phyloP scores from a whole-genome alignment of 1,140 invertebrate species.

The Linepithema humile region DNA sequence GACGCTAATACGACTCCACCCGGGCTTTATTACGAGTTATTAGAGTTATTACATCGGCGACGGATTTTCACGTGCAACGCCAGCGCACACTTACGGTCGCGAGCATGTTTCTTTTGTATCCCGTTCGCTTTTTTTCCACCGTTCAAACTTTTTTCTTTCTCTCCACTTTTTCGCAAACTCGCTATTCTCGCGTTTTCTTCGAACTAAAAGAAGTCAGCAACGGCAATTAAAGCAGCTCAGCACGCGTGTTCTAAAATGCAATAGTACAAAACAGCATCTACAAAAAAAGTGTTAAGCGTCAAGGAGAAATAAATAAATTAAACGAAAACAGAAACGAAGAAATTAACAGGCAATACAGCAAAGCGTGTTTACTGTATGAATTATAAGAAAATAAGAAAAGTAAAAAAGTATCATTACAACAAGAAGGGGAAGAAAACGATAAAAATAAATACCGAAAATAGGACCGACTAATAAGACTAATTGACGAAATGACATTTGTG shows the following conservation, averaged over 20 bases:
- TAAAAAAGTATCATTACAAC: not conserved
- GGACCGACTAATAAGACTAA: not conserved
- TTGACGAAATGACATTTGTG: no score
- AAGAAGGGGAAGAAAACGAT: no score
- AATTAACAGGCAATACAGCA: no score
- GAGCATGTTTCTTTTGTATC: slow-evolving; percentile 24
- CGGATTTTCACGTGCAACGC: slow-evolving; percentile 77
- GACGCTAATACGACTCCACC: slow-evolving; percentile 84
- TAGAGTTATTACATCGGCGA: slow-evolving; percentile 82
- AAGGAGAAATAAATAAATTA: not conserved
- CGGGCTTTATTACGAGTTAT: slow-evolving; percentile 84
- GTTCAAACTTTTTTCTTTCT: not conserved
- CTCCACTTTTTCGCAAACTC: not conserved
- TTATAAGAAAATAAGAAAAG: not conserved
- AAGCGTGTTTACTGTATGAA: no score
- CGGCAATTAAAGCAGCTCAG: not conserved
- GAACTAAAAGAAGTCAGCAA: not conserved
- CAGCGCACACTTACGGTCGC: slow-evolving; percentile 38
- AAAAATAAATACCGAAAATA: not conserved
- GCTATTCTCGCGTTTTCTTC: not conserved
- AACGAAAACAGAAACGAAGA: not conserved
- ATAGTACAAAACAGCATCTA: not conserved
- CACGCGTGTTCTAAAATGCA: not conserved
- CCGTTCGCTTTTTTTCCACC: slow-evolving; percentile 23
- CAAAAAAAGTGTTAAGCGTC: not conserved